Conservation (phyloP, 2,113 vertebrate genomes). For the Bettongia penicillata region DNA sequence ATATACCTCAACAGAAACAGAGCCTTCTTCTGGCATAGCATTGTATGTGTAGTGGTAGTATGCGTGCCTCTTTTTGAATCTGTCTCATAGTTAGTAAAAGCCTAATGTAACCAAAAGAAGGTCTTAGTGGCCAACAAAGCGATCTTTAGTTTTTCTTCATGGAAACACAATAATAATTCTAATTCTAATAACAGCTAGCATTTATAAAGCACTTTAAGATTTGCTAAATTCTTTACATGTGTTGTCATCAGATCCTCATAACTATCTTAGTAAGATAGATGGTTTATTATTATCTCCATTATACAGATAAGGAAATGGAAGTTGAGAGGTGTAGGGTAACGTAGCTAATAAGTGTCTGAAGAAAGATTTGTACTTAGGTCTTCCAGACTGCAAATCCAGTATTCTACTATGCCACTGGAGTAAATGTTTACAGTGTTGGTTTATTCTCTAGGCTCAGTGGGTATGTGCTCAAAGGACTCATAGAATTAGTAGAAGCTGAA, state of each 20-base stretch:
- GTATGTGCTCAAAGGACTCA: not conserved
- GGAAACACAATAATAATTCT: not conserved
- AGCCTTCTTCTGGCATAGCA: not conserved
- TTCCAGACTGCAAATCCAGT: not conserved
- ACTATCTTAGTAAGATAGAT: not conserved
- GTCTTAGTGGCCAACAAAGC: not conserved
- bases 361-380: not conserved
- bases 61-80: not conserved
- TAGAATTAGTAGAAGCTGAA: not conserved
- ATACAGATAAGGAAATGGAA: not conserved
- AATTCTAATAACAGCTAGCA: not conserved
- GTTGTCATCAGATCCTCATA: not conserved
- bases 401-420: not conserved
- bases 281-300: not conserved
- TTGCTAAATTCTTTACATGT: not conserved
- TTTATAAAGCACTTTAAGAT: not conserved
- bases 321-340: not conserved
- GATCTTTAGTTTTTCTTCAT: not conserved
- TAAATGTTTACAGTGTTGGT: not conserved
- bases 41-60: not conserved
- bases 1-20: not conserved
- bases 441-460: not conserved
- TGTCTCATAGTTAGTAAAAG: not conserved
- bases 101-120: not conserved
- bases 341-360: not conserved